Conservation (phyloP, 2,797 vertebrate species). For the Gadopsis bispinosus region DNA sequence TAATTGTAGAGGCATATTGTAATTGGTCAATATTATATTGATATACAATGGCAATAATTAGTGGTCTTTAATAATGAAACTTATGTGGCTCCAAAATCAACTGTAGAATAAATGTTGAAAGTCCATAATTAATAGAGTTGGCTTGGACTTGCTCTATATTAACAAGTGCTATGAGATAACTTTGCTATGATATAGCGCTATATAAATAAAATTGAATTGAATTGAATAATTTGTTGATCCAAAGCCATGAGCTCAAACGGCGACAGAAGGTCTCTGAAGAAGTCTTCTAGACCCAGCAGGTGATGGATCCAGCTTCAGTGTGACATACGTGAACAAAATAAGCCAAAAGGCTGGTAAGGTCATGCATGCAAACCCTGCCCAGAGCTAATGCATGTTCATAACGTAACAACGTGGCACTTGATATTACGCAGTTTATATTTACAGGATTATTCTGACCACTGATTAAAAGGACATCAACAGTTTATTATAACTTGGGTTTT, state of each 20-base stretch:
- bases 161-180: too few species aligned
- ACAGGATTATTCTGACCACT: conserved; percentile 22
- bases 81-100: neutral
- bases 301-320: conserved; percentile 13
- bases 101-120: conserved; percentile 26
- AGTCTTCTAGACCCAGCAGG: neutral
- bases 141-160: too few species aligned
- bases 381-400: conserved; percentile 32
- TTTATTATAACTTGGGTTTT: neutral
- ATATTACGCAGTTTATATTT: conserved; percentile 41
- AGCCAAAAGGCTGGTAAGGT: neutral
- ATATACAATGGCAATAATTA: conserved; percentile 9
- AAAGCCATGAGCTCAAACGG: neutral
- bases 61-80: conserved; percentile 5
- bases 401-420: conserved; percentile 15
- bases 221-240: neutral
- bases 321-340: conserved; percentile 3
- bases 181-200: too few species aligned
- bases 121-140: too few species aligned
- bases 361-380: conserved; percentile 12
- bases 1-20: neutral
- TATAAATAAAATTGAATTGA: too few species aligned
- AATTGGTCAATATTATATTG: conserved; percentile 10
- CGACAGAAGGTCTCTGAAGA: conserved; percentile 14
- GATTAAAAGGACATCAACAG: neutral